A percentile compares a stretch with the other conserved stretches of the same genome.
These are phyloP conservation scores for Pongo pygmaeus DNA, from an alignment of 2,113 vertebrate genomes.

Conservation along the genomic window DNA sequence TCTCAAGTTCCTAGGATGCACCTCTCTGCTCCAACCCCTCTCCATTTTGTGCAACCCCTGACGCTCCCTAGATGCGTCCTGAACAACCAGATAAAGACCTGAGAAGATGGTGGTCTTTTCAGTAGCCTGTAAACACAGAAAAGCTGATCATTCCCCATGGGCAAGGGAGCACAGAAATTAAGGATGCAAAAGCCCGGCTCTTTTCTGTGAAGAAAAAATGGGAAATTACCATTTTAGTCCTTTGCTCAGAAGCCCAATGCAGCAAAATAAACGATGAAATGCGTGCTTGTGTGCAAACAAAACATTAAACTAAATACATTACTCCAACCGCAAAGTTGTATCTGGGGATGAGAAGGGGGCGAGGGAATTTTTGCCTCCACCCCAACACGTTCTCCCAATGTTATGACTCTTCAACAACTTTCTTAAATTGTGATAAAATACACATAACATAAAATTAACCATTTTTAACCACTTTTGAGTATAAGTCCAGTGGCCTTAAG, in stretches of 20 bases:
- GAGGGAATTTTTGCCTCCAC: no score
- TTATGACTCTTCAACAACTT: neutral
- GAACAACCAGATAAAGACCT: neutral
- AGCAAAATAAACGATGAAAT: neutral
- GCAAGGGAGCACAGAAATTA: neutral
- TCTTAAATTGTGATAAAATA: neutral
- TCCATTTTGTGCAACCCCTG: no score
- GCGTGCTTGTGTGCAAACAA: neutral
- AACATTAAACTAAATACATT: neutral
- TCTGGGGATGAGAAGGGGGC: accelerated
- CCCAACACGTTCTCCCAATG: neutral
- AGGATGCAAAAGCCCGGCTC: neutral
- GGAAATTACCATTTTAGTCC: neutral
- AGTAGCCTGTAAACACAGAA: neutral
- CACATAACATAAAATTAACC: neutral
- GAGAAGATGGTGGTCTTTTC: neutral
- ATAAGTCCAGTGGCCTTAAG: neutral
- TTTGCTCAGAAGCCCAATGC: neutral
- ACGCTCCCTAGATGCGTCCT: neutral
- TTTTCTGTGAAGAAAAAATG: neutral
- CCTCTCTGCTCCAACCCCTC: neutral
- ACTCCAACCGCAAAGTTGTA: neutral
- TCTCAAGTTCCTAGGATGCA: neutral
- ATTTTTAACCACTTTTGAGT: neutral
- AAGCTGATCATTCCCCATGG: neutral